Conservation (phyloP, 2,113 vertebrate genomes). For the Typhlomys cinereus region DNA sequence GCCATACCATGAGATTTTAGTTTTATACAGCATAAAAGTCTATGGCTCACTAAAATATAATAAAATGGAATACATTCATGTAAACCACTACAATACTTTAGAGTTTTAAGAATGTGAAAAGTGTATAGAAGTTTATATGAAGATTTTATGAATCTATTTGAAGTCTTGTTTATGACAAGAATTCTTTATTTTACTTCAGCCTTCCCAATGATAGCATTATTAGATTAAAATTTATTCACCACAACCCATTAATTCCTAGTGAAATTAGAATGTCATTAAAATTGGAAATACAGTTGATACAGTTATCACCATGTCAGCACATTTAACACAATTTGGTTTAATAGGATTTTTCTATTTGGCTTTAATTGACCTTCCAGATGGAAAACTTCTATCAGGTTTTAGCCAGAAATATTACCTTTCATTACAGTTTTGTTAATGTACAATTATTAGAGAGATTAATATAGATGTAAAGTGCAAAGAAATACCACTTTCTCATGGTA, state of each 20-base stretch:
- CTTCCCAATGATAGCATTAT: constrained; percentile 20
- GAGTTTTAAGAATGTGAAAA: constrained; percentile 23
- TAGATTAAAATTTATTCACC: constrained; percentile 73
- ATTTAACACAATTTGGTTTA: constrained; percentile 65
- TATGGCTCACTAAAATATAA: not conserved
- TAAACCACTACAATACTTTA: not conserved
- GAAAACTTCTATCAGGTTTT: constrained; percentile 34
- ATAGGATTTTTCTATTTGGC: not conserved
- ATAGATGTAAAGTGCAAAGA: not conserved
- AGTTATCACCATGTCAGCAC: constrained; percentile 61
- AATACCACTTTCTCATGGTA: not conserved
- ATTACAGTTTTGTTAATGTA: not conserved
- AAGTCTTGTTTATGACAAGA: constrained; percentile 1
- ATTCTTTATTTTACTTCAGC: constrained; percentile 5
- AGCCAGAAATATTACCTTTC: not conserved
- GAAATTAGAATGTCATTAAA: constrained; percentile 79
- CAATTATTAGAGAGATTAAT: not conserved
- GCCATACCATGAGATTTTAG: not conserved
- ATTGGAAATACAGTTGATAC: constrained; percentile 70
- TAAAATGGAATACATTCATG: not conserved
- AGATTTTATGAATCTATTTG: constrained; percentile 4
- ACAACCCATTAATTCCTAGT: constrained; percentile 75
- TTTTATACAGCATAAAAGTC: not conserved
- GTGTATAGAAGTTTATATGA: not conserved
- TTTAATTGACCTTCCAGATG: constrained; percentile 24